Evolutionary conservation across 30 jellyfish, hydroid and myxozoan species (phyloP).

Genomic region (Aurelia coerulea): DNA sequence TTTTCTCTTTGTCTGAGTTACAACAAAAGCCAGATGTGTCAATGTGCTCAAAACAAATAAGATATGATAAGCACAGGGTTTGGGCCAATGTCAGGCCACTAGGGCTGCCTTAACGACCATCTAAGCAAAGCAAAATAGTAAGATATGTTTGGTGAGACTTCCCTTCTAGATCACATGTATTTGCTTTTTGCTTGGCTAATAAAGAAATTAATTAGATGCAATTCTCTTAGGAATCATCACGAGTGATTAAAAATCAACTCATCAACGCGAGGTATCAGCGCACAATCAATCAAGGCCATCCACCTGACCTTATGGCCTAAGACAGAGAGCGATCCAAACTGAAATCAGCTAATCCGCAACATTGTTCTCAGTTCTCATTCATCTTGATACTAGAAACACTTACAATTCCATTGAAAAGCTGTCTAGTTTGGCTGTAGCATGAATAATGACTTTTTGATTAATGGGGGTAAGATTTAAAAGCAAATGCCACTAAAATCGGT

Average conservation of each 20-base stretch:
- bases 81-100: conserved; percentile 48
- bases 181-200: conserved; percentile 7
- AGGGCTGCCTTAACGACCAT: conserved; percentile 52
- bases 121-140: conserved; percentile 36
- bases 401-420: too few species aligned
- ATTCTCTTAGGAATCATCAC: not conserved
- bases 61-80: conserved; percentile 53
- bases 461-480: too few species aligned
- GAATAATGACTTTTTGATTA: too few species aligned
- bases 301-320: conserved; percentile 11
- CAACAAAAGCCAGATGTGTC: conserved; percentile 88
- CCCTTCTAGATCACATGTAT: conserved; percentile 43
- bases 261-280: not conserved
- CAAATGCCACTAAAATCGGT: too few species aligned
- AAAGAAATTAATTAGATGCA: conserved; percentile 4
- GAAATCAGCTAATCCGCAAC: too few species aligned
- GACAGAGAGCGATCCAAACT: not conserved
- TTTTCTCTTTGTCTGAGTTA: conserved; percentile 71
- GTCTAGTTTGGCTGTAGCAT: too few species aligned
- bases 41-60: conserved; percentile 88
- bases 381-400: too few species aligned
- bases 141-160: conserved; percentile 34
- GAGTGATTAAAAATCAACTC: not conserved
- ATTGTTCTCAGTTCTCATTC: too few species aligned
- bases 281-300: not conserved